Base-by-base conservation (phyloP, 2,797 vertebrate genomes). In the Tachyglossus aculeatus region DNA sequence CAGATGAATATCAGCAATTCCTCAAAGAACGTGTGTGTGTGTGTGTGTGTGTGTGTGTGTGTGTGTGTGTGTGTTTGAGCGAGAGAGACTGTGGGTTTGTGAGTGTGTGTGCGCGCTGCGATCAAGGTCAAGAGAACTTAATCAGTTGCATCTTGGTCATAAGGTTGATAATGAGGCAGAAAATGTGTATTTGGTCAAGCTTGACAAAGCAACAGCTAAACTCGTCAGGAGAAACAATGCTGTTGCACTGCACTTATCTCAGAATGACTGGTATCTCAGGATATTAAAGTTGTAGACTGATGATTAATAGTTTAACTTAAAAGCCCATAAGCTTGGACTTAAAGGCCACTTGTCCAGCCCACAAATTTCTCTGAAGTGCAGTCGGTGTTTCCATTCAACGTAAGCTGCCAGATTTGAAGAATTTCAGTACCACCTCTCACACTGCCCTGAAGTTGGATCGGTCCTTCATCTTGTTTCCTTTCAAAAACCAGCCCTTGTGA, bases 161-260 rank as follows among this genome's bases (percentile, higher is more conserved):
- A 44, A 71, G 41, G 40, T 56, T 40, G 60, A 45, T 40, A 61
- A 56, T 43, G n/a, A 62, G 24, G 14, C 38, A 61, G 45, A 74
- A 74, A 58, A 59, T 34, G 15, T 43, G 13, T 34, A 41, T 9
- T n/a, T 57, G 18, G 41, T 47, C 54, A 63, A 70, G n/a, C 19
- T 54, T 58, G 25, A 45, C 1, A 19, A 62, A 34, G 13, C 15
- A 55, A 48, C 38, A 16, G 18, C 40, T 71, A 37, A 50, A 32
- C 69, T 69, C 19, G 48, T 40, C 38, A 45, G 9, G 39, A 62
- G 11, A 58, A 61, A 52, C n/a, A 19, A 11, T 21, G 25, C 16
- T 38, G 21, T 76, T 48, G 36, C 52, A 29, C 41, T 33, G 7
- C 36, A 50, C 41, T 24, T 12, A 13, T 25, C 43, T 14, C 27